A percentile compares a stretch with the other conserved stretches of the same genome.
Evolutionary conservation across 2,113 vertebrate genomes (phyloP).

Genomic region (Seriola dumerili): DNA sequence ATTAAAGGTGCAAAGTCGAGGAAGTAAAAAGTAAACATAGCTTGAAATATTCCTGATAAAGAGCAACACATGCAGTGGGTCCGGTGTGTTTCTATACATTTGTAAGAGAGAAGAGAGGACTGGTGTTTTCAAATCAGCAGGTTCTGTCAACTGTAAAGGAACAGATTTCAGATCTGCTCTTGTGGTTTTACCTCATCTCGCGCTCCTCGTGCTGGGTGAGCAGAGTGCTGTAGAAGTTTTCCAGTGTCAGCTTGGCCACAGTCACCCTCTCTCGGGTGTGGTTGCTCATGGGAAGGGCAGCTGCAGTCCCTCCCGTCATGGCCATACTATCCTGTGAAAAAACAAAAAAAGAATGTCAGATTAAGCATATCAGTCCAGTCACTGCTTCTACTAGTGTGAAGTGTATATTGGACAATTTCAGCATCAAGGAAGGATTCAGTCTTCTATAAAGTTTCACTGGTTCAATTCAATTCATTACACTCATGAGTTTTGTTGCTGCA

Average conservation of each 20-base stretch:
- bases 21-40: background rate
- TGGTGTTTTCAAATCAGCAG: background rate
- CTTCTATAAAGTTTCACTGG: too few species aligned
- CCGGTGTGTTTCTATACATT: background rate
- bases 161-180: background rate
- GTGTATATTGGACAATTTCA: too few species aligned
- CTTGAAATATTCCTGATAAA: background rate
- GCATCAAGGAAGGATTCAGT: too few species aligned
- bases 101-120: background rate
- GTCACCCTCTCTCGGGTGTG: slow-evolving; percentile 98
- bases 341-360: slow-evolving; percentile 21
- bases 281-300: slow-evolving; percentile 97
- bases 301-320: slow-evolving; percentile 93
- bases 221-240: slow-evolving; percentile 99
- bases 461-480: background rate
- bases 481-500: too few species aligned
- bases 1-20: background rate
- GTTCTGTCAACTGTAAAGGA: background rate
- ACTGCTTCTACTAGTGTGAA: background rate
- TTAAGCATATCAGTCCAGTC: background rate
- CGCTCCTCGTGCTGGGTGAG: slow-evolving; percentile 97
- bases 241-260: slow-evolving; percentile 96
- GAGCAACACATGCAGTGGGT: background rate
- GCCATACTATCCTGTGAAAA: slow-evolving; percentile 90
- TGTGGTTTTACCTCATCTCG: slow-evolving; percentile 90